Evolutionary conservation across 2,888 invertebrate genomes (phyloP), one percentile per base, ranked within the genome.

Genomic region (Agrotis exclamationis): DNA sequence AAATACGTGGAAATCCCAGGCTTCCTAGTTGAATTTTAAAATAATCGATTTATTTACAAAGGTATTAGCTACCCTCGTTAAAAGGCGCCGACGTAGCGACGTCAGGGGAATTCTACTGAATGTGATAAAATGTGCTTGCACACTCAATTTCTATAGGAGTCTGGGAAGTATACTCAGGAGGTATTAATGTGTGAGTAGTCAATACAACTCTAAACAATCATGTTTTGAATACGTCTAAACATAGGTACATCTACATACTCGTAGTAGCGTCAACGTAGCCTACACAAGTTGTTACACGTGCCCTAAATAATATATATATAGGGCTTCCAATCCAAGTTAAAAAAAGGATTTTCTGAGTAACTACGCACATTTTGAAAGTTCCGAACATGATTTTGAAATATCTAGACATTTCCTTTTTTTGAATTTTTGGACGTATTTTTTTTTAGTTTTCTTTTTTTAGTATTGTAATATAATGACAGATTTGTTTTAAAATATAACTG

Each of bases 111-210:
- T 76, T 54, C 57, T 63, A 28, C 18, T 47, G 54, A 69, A 83
- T 80, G 80, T 79, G 83, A 69, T 74, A 82, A 69, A 82, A 83
- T 63, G 70, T 71, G 69, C 64, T 74, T 67, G 50, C 59, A 62
- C 83, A 59, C 70, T 83, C 63, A 56, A 59, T 79, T 83, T 81
- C 70, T 63, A 70, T 67, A 63, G 77, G 62, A 68, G n/a, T 18
- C 33, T 16, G 69, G 22, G 28, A 57, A 33, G 47, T 70, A 62
- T 67, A 33, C 62, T 56, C 67, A 28, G 20, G 54, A 47, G 64
- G 44, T 24, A n/a, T 67, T 24, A 56, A 65, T 76, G 57, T 71
- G 33, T 76, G 57, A 63, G 51, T n/a, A 70, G 77, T 76, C 81
- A 67, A 69, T 63, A 67, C 14, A 14, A 64, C 28, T 56, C 50